These are phyloP conservation scores for Vespertilio murinus DNA, from an alignment of 2,797 vertebrate species.

Conservation along the genomic window DNA sequence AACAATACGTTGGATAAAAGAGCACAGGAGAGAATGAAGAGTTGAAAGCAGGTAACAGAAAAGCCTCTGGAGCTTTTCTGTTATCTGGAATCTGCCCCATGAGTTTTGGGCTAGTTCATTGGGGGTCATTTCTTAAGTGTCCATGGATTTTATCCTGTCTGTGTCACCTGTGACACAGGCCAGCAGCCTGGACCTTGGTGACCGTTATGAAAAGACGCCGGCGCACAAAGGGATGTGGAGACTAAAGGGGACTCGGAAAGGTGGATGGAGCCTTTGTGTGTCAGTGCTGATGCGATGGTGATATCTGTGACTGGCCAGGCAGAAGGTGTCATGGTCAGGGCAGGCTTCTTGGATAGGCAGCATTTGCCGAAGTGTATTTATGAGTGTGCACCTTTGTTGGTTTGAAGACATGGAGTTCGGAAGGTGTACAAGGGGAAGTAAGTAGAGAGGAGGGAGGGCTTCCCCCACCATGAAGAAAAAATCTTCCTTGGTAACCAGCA, in stretches of 20 bases:
- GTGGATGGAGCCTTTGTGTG: not conserved
- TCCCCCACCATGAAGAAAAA: slow-evolving; percentile 21
- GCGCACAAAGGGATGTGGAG: not conserved
- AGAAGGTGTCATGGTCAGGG: not conserved
- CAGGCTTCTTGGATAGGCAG: not conserved
- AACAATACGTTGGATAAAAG: not conserved
- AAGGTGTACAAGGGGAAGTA: not conserved
- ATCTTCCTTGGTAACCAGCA: slow-evolving; percentile 23
- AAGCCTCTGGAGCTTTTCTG: not conserved
- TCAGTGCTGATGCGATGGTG: not conserved
- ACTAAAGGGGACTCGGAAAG: not conserved
- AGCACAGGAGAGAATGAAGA: not conserved
- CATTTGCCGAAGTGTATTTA: not conserved
- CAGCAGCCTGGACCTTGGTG: not conserved
- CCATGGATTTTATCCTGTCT: not conserved
- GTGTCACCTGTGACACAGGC: not conserved
- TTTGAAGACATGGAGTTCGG: not conserved
- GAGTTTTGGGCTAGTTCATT: not conserved
- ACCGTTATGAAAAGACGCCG: not conserved
- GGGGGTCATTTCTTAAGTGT: not conserved
- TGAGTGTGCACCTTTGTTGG: not conserved
- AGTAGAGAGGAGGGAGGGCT: not conserved
- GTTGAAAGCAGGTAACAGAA: not conserved
- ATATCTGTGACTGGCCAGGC: not conserved
- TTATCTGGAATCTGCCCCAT: not conserved